Evolutionary conservation across 2,113 vertebrate genomes (phyloP).

Genomic region (Pleuronectes platessa): DNA sequence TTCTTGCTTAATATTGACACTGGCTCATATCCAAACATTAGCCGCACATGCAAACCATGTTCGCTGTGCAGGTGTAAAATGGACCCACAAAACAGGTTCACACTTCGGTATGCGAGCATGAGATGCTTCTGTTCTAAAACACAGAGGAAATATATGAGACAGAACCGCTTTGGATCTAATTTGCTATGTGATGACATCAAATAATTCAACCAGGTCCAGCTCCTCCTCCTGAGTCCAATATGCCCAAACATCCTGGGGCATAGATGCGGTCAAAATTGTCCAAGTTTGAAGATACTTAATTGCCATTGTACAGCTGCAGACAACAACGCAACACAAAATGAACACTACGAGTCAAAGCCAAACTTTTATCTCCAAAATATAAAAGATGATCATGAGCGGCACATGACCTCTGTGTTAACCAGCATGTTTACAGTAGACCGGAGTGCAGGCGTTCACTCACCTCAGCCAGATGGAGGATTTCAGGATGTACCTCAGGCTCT

Average conservation of each 20-base stretch:
- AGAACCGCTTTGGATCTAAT: background rate
- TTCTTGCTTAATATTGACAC: background rate
- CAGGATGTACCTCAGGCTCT: constrained; percentile 54
- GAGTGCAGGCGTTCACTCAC: constrained; percentile 41
- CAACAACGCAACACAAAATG: too few species aligned
- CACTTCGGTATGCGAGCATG: constrained; percentile 13
- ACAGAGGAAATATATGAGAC: background rate
- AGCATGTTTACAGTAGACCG: too few species aligned
- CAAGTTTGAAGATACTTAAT: too few species aligned
- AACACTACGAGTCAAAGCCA: too few species aligned
- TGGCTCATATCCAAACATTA: background rate
- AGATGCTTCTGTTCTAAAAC: constrained; percentile 12
- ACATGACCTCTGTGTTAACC: too few species aligned
- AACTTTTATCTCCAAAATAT: too few species aligned
- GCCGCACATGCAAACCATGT: background rate
- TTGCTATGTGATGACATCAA: background rate
- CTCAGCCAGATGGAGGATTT: constrained; percentile 73
- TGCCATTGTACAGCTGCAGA: too few species aligned
- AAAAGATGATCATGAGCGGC: too few species aligned
- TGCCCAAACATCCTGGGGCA: too few species aligned
- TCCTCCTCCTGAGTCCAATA: constrained; percentile 1
- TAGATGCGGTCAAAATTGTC: too few species aligned
- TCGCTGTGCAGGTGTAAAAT: constrained; percentile 11
- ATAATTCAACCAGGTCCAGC: constrained; percentile 15
- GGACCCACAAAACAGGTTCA: constrained; percentile 10